Evolutionary conservation across 2,888 invertebrate genomes (phyloP), one percentile per base, ranked within the genome.

Genomic region (Globia sparganii): DNA sequence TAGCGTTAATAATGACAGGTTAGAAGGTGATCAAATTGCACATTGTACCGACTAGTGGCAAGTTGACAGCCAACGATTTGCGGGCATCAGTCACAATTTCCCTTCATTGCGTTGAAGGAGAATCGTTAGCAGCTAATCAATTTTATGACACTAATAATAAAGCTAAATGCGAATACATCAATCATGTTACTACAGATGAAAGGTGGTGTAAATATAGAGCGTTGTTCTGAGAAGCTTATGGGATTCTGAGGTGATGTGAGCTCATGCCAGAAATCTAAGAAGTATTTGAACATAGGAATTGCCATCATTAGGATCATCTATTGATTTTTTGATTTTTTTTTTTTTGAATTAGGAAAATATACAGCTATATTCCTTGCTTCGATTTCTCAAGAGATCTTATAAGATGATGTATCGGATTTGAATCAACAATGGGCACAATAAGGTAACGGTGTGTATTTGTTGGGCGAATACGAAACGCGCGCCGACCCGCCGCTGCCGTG

Each of bases 381-480:
- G 70, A 81, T 72, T 76, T 69, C 46, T 62, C 56, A 80, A 43
- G 72, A 76, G 18, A 56, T 72, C 13, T 21, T 58, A 40, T 49
- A 83, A 68, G 72, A 64, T n/a, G 40, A 64, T 58, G 56, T 73
- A 64, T 86, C 61, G n/a, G 71, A 82, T 81, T 72, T 77, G 66
- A 70, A 72, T 67, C 77, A 75, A 86, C 86, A 84, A 80, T 81
- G 59, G 64, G 66, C 53, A 75, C 77, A 77, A 85, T 73, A 80
- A 65, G 62, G 62, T 76, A 86, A 84, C 79, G 76, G 79, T 78
- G 53, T 59, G 62, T 78, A 75, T 75, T 84, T 85, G 70, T 84
- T 67, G 34, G 64, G 72, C 72, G 72, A 80, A 83, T 86, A 72
- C 71, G 84, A 84, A 62, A 86, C 86, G 84, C 78, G 86, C 77